Evolutionary conservation across 1,140 invertebrate genomes (phyloP), one percentile per base, ranked within the genome.

Genomic region (Palaemon carinicauda): DNA sequence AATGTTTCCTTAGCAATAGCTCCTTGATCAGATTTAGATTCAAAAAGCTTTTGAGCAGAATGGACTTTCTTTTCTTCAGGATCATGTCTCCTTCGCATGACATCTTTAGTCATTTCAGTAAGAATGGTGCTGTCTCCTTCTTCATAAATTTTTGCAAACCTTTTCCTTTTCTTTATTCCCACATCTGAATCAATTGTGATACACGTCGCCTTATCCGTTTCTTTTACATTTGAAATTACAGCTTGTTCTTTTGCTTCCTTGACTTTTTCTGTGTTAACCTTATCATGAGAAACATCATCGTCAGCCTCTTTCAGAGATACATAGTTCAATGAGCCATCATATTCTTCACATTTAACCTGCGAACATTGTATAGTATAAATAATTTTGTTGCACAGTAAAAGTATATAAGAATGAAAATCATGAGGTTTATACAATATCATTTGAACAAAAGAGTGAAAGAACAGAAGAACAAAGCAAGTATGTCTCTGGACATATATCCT

Each of bases 91-190:
- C 14, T 78, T 27, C 7, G 19, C n/a, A 27, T 52, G 19, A 31
- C 27, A 33, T 60, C 50, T 52, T 82, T 24, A 12, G n/a, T 51
- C 41, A 24, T 51, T 24, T 31, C 50, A 27, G 27, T 51, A 7
- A 79, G 54, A 69, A 85, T 69, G n/a, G 78, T 60, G 52, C 60
- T 17, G 3, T 85, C 82, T 69, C 24, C 21, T 65, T 85, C 83
- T 29, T 33, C 77, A 79, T 86, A 86, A 31, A 86, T 17, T 29
- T 86, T 86, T 15, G 54, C 83, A 80, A 71, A 86, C 31, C 83
- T 78, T 71, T 74, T 86, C 51, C 60, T 86, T 21, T 79, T 80
- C 54, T 86, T 79, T 9, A 65, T 79, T 51, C 74, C 50, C 29
- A 73, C 31, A 33, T 74, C 69, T 73, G 21, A 29, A 29, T 73